Percentiles rank a stretch among this genome's conserved stretches.
These are phyloP conservation scores for Rhynchomys soricoides DNA, from an alignment of 2,113 vertebrate species.

Conservation along the genomic window DNA sequence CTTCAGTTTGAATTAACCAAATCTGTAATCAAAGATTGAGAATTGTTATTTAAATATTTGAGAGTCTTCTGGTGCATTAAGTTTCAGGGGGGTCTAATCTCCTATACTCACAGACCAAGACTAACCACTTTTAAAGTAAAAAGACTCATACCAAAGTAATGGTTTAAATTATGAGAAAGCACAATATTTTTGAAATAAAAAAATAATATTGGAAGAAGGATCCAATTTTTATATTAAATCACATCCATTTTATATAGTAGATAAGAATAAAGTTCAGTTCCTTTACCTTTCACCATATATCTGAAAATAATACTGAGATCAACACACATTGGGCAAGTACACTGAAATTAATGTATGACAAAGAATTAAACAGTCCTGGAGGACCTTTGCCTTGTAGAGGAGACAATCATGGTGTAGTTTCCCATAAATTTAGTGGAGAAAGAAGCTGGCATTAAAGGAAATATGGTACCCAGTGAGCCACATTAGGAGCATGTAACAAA, in stretches of 20 bases:
- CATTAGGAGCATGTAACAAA: background rate
- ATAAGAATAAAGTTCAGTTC: background rate
- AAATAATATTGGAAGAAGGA: background rate
- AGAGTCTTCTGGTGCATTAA: background rate
- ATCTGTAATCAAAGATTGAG: background rate
- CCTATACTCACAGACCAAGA: background rate
- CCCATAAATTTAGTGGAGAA: background rate
- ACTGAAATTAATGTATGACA: background rate
- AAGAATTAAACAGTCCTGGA: background rate
- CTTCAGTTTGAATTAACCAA: background rate
- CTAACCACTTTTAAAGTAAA: background rate
- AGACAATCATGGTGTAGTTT: background rate
- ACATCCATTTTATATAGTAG: background rate
- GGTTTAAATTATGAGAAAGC: background rate
- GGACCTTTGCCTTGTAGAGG: background rate
- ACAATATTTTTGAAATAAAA: background rate
- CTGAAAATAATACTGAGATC: background rate
- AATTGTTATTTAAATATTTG: background rate
- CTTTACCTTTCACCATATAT: background rate
- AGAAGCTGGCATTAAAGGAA: background rate
- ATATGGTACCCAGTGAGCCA: background rate
- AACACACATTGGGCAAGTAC: background rate
- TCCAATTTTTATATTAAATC: background rate
- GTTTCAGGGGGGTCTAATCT: background rate
- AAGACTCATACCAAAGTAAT: background rate